These are phyloP conservation scores for Oreocharis arfaki DNA, from an alignment of 2,113 vertebrate genomes.

Conservation along the genomic window DNA sequence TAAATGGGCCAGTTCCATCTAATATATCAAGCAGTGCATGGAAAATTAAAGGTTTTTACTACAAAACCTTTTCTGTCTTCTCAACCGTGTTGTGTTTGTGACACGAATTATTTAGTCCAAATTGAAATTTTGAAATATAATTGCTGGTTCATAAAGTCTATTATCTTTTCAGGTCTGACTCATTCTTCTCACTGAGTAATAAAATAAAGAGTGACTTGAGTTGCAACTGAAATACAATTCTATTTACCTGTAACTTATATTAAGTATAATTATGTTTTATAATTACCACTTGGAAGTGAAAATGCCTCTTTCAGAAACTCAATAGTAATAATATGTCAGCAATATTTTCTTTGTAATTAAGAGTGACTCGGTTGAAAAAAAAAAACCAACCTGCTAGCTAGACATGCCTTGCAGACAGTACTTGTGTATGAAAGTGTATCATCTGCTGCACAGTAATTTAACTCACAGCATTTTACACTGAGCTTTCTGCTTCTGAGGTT, in stretches of 20 bases:
- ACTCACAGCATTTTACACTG: background rate
- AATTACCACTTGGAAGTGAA: conserved; percentile 47
- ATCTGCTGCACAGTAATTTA: background rate
- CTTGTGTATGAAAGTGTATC: background rate
- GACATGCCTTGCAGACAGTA: background rate
- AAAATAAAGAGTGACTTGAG: background rate
- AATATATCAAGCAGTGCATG: background rate
- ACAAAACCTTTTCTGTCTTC: background rate
- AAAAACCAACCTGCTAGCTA: background rate
- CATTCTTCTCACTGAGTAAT: conserved; percentile 18
- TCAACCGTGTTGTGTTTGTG: background rate
- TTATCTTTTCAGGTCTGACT: conserved; percentile 1
- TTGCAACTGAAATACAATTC: conserved; percentile 47
- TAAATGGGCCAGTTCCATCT: background rate
- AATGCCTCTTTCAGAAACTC: conserved; percentile 23
- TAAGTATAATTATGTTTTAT: conserved; percentile 37
- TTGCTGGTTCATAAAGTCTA: background rate
- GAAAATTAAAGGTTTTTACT: background rate
- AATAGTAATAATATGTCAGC: conserved; percentile 12
- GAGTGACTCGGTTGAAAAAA: background rate
- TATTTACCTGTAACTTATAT: conserved; percentile 65
- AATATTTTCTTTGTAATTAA: conserved; percentile 7
- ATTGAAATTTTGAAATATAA: conserved; percentile 42
- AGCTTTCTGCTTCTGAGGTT: background rate
- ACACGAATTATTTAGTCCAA: conserved; percentile 29